A percentile compares a stretch with the other conserved stretches of the same genome.
Conservation (phyloP, 2,888 invertebrate genomes). For the Sinohyriopsis cumingii region DNA sequence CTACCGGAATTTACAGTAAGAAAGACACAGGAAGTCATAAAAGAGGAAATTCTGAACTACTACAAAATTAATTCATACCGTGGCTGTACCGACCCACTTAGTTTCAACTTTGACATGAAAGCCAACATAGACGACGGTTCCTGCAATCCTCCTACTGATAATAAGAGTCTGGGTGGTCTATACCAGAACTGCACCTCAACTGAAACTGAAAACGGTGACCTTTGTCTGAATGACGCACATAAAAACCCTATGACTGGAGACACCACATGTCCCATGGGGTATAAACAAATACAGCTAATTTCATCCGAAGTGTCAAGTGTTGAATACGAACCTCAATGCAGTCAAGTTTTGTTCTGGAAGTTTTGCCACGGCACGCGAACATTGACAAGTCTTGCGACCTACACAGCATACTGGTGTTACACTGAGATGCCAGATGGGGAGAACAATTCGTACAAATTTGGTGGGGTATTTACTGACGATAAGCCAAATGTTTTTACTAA, state of each 20-base stretch:
- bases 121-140: constrained; percentile 21
- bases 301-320: no score
- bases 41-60: constrained; percentile 11
- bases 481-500: no score
- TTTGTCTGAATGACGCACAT: constrained; percentile 1
- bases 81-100: constrained; percentile 17
- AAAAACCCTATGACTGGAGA: constrained; percentile 12
- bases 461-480: no score
- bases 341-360: no score
- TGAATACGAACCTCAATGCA: no score
- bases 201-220: no score
- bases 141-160: constrained; percentile 5
- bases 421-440: no score
- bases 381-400: no score
- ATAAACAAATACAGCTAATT: constrained; percentile 4
- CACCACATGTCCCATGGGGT: constrained; percentile 12
- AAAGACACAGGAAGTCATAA: constrained; percentile 5
- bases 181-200: constrained; percentile 14
- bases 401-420: no score
- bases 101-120: constrained; percentile 11
- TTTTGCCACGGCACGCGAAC: no score
- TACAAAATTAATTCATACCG: constrained; percentile 15
- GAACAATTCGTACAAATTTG: no score
- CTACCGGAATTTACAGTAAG: constrained; percentile 11
- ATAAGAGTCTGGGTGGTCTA: constrained; percentile 20